Evolutionary conservation across 2,797 vertebrate genomes (phyloP), one percentile per base, ranked within the genome.

Genomic region (Phataginus tricuspis): DNA sequence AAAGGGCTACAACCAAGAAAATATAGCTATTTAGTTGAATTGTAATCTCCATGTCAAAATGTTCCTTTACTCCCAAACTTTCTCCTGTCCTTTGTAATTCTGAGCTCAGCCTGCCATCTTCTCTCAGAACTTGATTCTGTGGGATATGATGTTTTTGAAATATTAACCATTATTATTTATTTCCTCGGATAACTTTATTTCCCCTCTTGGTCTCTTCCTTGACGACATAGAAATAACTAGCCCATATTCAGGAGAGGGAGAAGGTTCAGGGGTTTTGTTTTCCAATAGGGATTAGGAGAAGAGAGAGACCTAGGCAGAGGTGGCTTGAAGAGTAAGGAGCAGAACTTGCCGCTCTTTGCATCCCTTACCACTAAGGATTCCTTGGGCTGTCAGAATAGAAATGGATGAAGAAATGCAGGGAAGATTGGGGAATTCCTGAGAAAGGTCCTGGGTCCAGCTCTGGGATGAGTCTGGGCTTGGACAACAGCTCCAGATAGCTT

Each of bases 1-100:
- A 80, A 83, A 84, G 21, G 7, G 45, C 80, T 79, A 85, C 16
- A 39, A 75, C 27, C 82, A 88, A 94, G 71, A 92, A 94, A 61
- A 77, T 51, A 53, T 1, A 49, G 16, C n/a, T 37, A 59, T 45
- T 63, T 49, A 69, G 29, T 59, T 84, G 82, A 92, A 85, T 71
- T 88, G 27, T 64, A 42, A 84, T 84, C 31, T 59, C n/a, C 21
- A 45, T 72, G n/a, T 94, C 23, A 68, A 87, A 69, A 75, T n/a
- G 10, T 42, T 83, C 71, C 55, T 78, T 53, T 16, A 23, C 18
- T 45, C 21, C 10, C 31, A 45, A n/a, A 0, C 27, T 79, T 86
- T 86, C 18, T 86, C 34, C 19, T 66, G 9, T 57, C 14, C 29
- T 90, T 57, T 69, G 5, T 64, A 78, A 82, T 75, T 63, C 57